These are phyloP conservation scores for Petrocephalus sullivani DNA, from an alignment of 2,797 vertebrate species.

Conservation along the genomic window DNA sequence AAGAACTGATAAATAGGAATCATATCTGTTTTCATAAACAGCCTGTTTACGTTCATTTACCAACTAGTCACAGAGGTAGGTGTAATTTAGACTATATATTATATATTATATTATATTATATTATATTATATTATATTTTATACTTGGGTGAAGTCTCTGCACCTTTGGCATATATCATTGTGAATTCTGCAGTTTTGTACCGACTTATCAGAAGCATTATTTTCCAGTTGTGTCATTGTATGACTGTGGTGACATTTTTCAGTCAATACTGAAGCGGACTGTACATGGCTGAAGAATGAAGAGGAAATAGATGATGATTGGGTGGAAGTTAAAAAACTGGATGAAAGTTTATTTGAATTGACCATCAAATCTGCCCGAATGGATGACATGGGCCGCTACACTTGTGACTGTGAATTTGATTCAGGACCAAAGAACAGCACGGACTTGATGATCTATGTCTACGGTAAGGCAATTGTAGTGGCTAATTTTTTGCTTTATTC, in stretches of 20 bases:
- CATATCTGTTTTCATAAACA: neutral
- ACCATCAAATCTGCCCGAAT: conserved; percentile 35
- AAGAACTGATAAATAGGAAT: neutral
- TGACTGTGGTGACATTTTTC: neutral
- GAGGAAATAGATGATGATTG: conserved; percentile 39
- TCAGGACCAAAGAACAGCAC: accelerated
- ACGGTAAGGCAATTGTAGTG: conserved; percentile 45
- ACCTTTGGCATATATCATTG: neutral
- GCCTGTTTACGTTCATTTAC: neutral
- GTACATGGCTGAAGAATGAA: conserved; percentile 53
- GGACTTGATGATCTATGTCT: conserved; percentile 39
- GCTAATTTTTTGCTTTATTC: neutral
- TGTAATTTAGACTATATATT: neutral
- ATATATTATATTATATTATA: neutral
- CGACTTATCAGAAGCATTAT: neutral
- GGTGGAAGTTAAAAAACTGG: conserved; percentile 17
- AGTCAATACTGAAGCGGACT: conserved; percentile 49
- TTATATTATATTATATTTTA: neutral
- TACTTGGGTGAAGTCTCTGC: neutral
- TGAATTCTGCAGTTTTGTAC: neutral
- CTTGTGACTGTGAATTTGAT: conserved; percentile 41
- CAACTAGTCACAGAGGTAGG: neutral
- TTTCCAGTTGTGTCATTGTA: neutral
- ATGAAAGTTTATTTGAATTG: conserved; percentile 51
- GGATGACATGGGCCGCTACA: conserved; percentile 48